Evolutionary conservation across 1,140 invertebrate species (phyloP), one percentile per base, ranked within the genome.

Genomic region (Solenopsis invicta): DNA sequence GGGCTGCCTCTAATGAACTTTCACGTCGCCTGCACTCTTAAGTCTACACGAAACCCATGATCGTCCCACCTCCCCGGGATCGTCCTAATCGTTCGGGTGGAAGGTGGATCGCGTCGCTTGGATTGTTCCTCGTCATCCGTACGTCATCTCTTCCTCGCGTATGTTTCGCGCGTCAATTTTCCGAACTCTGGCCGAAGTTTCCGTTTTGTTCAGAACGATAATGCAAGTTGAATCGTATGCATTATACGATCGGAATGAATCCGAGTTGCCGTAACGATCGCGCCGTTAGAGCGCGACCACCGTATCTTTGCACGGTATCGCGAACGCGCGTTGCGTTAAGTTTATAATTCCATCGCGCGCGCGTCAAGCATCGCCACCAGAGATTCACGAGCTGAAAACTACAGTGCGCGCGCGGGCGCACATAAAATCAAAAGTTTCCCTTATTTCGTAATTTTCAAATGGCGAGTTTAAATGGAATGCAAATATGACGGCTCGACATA

Each of bases 1-100:
- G 92, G 90, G 84, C 90, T 88, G 90, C 90, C 89, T 91, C 90
- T 91, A 91, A 91, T 91, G 90, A 91, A 91, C 90, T 91, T 91
- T 91, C 90, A 91, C 90, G 90, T 91, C 90, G 90, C 90, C 87
- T 74, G 87, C 71, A 80, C 90, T 90, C 84, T 90, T 90, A 90
- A 91, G 89, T 91, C 90, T 90, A 88, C 89, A 71, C 90, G 90
- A 91, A 90, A 90, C 89, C 29, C 90, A 78, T 88, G 89, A 91
- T 91, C 90, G 90, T 87, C 84, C 88, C 84, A 69, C 21, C 74
- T 29, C 56, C 72, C n/a, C 45, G 12, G 18, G 29, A 66, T 84
- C 54, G 69, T 78, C 48, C 59, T 85, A 52, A 85, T 78, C 82
- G 74, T 64, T 85, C 74, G 10, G 21, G 45, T n/a, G 50, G 10